phyloP scores from a whole-genome alignment of 2,888 invertebrate species.

The Ferdinandea cuprea region DNA sequence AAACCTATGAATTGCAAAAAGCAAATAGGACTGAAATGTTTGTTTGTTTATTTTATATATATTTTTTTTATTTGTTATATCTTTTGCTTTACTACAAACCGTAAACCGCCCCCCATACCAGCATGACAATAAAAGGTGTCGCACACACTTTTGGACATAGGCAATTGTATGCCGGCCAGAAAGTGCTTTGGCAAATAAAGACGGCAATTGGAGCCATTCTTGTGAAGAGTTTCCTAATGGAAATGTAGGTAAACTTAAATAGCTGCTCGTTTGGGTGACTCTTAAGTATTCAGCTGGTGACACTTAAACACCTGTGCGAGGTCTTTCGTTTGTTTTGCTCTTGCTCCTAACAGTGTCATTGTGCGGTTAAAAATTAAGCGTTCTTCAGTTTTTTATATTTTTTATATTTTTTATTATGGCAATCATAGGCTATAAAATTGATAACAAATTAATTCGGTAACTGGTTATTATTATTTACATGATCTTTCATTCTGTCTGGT shows the following conservation, averaged over 20 bases:
- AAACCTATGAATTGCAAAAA: constrained; percentile 23
- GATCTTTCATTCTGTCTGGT: not conserved
- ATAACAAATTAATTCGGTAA: not conserved
- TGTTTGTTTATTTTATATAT: constrained; percentile 14
- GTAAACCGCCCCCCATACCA: constrained; percentile 1
- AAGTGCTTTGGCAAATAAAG: constrained; percentile 20
- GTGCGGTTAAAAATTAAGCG: constrained; percentile 4
- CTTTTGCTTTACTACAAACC: constrained; percentile 12
- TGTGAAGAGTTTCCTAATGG: constrained; percentile 18
- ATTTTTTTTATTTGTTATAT: no score
- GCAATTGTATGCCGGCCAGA: not conserved
- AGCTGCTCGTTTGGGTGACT: constrained; percentile 2
- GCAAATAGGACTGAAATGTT: constrained; percentile 12
- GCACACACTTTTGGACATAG: constrained; percentile 5
- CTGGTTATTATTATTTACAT: not conserved
- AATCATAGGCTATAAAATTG: not conserved
- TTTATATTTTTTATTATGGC: constrained; percentile 18
- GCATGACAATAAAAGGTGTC: constrained; percentile 26
- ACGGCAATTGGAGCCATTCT: constrained; percentile 22
- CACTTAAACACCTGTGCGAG: constrained; percentile 10
- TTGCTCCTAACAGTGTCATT: constrained; percentile 3
- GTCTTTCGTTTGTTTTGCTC: not conserved
- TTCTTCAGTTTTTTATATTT: no score
- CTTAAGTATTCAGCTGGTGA: constrained; percentile 26
- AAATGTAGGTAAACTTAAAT: constrained; percentile 14